phyloP scores from a whole-genome alignment of 2,888 invertebrate genomes.

The Yponomeuta cagnagella region DNA sequence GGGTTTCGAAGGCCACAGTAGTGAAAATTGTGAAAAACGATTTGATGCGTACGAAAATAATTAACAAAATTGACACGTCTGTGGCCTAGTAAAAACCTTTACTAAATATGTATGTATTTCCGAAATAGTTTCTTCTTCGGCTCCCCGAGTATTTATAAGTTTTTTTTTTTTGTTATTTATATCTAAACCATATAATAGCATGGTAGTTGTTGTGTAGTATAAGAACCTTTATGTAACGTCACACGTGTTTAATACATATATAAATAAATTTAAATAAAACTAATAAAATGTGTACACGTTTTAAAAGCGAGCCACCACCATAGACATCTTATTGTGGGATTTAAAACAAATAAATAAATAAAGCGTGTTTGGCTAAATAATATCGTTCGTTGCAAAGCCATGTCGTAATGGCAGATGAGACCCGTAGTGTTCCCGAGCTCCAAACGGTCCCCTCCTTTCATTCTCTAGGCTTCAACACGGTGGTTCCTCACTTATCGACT shows the following conservation, averaged over 20 bases:
- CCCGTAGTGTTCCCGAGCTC: constrained; percentile 34
- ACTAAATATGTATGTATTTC: constrained; percentile 23
- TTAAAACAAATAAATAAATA: constrained; percentile 27
- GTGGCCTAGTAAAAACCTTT: constrained; percentile 31
- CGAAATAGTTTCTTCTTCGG: constrained; percentile 45
- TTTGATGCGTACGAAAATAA: not conserved
- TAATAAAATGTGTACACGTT: not conserved
- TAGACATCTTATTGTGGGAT: constrained; percentile 37
- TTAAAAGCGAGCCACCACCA: constrained; percentile 53
- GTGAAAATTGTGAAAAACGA: constrained; percentile 40
- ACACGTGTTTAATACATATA: constrained; percentile 31
- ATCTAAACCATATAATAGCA: constrained; percentile 32
- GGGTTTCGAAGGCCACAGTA: constrained; percentile 37
- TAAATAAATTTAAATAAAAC: constrained; percentile 20
- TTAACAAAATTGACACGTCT: constrained; percentile 37
- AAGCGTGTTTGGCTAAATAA: not conserved
- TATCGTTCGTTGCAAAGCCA: constrained; percentile 15
- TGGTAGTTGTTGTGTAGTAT: constrained; percentile 52
- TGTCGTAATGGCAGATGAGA: constrained; percentile 37
- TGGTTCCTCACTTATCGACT: not conserved
- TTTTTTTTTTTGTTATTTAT: not conserved
- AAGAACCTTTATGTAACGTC: constrained; percentile 39
- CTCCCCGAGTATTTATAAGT: constrained; percentile 39
- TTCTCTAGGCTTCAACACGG: not conserved
- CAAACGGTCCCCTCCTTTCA: constrained; percentile 8